phyloP scores from a whole-genome alignment of 1,140 invertebrate genomes.

The Asobara japonica region DNA sequence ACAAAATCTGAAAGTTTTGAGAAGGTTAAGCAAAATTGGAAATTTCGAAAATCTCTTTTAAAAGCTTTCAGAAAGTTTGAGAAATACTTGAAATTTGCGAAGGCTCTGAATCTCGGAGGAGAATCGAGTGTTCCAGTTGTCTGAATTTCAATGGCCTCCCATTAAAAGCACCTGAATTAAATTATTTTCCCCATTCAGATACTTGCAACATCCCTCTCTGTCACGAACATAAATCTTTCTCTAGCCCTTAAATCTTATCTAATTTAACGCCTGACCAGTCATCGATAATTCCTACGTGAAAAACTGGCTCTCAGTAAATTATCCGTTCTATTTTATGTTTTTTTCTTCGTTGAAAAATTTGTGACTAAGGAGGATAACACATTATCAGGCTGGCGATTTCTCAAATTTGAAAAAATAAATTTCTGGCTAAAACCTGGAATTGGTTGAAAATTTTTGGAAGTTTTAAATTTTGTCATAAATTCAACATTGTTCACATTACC shows the following conservation, averaged over 20 bases:
- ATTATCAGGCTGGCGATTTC: constrained; percentile 28
- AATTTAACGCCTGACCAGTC: constrained; percentile 37
- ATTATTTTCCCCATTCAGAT: constrained; percentile 8
- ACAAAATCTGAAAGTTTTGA: no score
- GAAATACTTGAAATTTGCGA: no score
- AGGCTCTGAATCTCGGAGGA: not conserved
- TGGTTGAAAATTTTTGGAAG: no score
- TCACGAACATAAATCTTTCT: no score
- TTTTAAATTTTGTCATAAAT: no score
- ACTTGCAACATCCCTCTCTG: not conserved
- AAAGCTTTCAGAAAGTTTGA: no score
- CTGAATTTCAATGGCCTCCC: not conserved
- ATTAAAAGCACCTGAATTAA: constrained; percentile 12
- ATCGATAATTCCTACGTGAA: constrained; percentile 19
- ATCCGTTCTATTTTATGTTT: no score
- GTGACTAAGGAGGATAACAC: constrained; percentile 10
- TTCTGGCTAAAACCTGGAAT: no score
- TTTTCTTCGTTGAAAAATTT: constrained; percentile 2
- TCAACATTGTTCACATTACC: no score
- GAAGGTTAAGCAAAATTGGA: no score
- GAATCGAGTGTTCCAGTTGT: constrained; percentile 15
- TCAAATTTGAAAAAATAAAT: no score
- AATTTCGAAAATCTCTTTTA: no score
- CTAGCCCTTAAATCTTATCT: constrained; percentile 33
- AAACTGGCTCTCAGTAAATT: constrained; percentile 4